These are phyloP conservation scores for Acleris laterana DNA, from an alignment of 2,888 invertebrate species.

Conservation along the genomic window DNA sequence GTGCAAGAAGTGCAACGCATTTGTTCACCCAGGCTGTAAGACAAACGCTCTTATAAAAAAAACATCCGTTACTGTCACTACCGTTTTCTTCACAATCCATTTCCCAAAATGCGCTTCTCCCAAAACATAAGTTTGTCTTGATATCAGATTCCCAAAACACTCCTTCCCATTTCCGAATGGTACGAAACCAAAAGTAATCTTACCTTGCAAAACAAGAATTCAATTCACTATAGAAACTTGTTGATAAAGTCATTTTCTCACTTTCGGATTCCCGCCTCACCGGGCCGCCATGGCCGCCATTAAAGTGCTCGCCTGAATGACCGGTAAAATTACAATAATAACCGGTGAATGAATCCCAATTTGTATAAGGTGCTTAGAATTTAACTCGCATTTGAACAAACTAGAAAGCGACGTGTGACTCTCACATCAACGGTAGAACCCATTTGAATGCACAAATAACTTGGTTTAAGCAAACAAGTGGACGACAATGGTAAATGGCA, in stretches of 20 bases:
- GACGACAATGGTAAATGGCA: conserved; percentile 40
- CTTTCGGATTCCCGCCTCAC: conserved; percentile 15
- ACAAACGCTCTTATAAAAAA: no score
- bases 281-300: conserved; percentile 20
- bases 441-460: conserved; percentile 47
- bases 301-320: conserved; percentile 9
- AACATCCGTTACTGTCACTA: no score
- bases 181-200: no score
- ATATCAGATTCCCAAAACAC: no score
- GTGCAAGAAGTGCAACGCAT: neutral
- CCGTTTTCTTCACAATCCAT: no score
- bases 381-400: conserved; percentile 33
- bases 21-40: neutral
- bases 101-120: no score
- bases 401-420: conserved; percentile 42
- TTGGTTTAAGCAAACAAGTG: conserved; percentile 33
- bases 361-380: conserved; percentile 11
- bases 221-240: no score
- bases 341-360: conserved; percentile 39
- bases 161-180: no score
- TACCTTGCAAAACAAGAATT: no score
- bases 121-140: no score
- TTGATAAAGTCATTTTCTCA: neutral
- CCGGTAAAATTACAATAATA: conserved; percentile 28
- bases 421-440: conserved; percentile 38